Conservation (phyloP, 2,797 vertebrate genomes). For the Characodon lateralis region DNA sequence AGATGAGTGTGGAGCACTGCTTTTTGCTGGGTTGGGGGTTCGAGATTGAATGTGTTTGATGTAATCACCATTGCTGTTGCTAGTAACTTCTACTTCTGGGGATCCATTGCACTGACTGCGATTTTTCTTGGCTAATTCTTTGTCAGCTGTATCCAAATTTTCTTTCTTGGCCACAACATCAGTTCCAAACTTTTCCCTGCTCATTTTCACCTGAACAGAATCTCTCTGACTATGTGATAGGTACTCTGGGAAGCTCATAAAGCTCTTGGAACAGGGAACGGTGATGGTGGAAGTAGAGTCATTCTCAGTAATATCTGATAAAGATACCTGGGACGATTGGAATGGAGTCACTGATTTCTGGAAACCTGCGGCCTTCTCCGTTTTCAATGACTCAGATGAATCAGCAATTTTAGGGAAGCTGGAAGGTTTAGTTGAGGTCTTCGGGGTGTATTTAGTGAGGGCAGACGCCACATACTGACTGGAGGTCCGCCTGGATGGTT, state of each 20-base stretch:
- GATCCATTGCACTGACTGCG: conserved; percentile 31
- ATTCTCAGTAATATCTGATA: conserved; percentile 52
- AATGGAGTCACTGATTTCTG: conserved; percentile 62
- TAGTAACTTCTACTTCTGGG: conserved; percentile 31
- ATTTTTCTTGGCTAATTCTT: conserved; percentile 45
- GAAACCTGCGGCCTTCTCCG: conserved; percentile 22
- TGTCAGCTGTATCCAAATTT: conserved; percentile 45
- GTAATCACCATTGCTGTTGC: conserved; percentile 32
- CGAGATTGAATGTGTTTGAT: conserved; percentile 31
- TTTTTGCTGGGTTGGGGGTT: conserved; percentile 35
- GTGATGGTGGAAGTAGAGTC: conserved; percentile 34
- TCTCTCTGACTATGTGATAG: conserved; percentile 50
- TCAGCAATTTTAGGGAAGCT: conserved; percentile 37
- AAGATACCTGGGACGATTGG: conserved; percentile 36
- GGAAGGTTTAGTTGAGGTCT: conserved; percentile 58
- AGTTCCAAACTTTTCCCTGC: conserved; percentile 34
- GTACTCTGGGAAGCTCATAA: conserved; percentile 59
- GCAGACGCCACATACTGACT: conserved; percentile 95
- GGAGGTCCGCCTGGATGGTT: conserved; percentile 89
- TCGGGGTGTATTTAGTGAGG: conserved; percentile 83
- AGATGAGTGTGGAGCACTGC: conserved; percentile 25
- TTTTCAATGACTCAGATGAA: conserved; percentile 37
- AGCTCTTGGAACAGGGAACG: conserved; percentile 51
- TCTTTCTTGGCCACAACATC: conserved; percentile 38
- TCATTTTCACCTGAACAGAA: conserved; percentile 36